Evolutionary conservation across 2,113 vertebrate genomes (phyloP), one percentile per base, ranked within the genome.

Genomic region (Stomatorhinus ivindoensis): DNA sequence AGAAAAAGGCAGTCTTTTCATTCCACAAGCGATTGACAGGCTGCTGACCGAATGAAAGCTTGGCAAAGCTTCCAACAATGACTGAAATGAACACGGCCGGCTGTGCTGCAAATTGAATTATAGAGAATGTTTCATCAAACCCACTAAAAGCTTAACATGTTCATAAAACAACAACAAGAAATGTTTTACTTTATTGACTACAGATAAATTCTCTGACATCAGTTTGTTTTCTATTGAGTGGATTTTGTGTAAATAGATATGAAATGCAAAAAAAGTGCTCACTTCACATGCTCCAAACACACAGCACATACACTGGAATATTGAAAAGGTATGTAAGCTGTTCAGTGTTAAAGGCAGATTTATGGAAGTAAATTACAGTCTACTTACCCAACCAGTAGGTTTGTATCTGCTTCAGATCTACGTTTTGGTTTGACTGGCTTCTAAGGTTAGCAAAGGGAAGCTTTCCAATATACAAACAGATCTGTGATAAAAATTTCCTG

Each of bases 401-500:
- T 42, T 80, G 35, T 19, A 42, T 80, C 73, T 80, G 73, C n/a
- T 80, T 15, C 73, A 39, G 73, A 80, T 80, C 73, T 42, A 80
- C 35, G 19, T 46, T 47, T 84, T 47, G 44, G 39, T 93, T 92
- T 93, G 92, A 94, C 93, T 93, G 55, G 87, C 93, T 89, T 92
- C 90, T 92, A 92, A 24, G 88, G 4, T 76, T 50, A 11, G 31
- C 88, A 42, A 88, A 91, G 90, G 92, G 90, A 31, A 87, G 93
- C 11, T 15, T 58, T 91, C 92, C 89, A 92, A 92, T 89, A 87
- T 93, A 91, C 90, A 89, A 93, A 92, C 90, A 90, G 15, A 89
- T 89, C 92, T 88, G 61, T 89, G 94, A 95, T 95, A 95, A 92
- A 87, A 92, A 95, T 95, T 95, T 92, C 90, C 91, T 89, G 93